Evolutionary conservation across 2,797 vertebrate species (phyloP), one percentile per base, ranked within the genome.

Genomic region (Aphelocoma californica): DNA sequence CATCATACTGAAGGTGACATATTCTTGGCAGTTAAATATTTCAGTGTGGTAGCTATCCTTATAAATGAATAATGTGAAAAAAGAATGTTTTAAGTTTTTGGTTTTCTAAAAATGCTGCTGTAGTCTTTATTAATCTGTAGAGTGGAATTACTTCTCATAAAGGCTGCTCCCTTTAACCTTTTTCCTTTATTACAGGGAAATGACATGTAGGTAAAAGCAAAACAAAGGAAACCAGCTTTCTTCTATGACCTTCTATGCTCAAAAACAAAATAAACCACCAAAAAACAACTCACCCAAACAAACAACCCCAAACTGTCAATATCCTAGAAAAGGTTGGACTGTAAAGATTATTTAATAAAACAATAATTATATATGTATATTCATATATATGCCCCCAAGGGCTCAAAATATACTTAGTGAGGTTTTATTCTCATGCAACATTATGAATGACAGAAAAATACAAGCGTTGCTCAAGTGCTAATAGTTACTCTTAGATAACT

Each of bases 381-480:
- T 11, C 2, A 40, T 36, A 65, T 50, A 10, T 29, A 20, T 40
- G 7, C 28, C 3, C 3, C 7, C 21, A 48, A 64, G 13, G 47
- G 3, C 5, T 85, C 66, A 89, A 53, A 75, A 34, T 48, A 5
- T 42, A 61, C 16, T 54, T 34, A 4, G 2, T 45, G 26, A 74
- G 3, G 8, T 54, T 84, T 71, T 81, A 28, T 69, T 81, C 32
- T 82, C 15, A n/a, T 69, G 12, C 9, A 82, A 7, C 8, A 7
- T 20, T 54, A 25, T 0, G 1, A 87, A 50, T 57, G 15, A 47
- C 48, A 53, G 10, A 81, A 81, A 71, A 78, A 73, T 25, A 17
- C 1, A 57, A 28, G 4, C 0, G 0, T 7, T 81, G 16, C 5
- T 81, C 28, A 18, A 67, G 25, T 2, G 1, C 14, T 62, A 19